Evolutionary conservation across 1,140 invertebrate genomes (phyloP), one percentile per base, ranked within the genome.

Genomic region (Lethocerus indicus): DNA sequence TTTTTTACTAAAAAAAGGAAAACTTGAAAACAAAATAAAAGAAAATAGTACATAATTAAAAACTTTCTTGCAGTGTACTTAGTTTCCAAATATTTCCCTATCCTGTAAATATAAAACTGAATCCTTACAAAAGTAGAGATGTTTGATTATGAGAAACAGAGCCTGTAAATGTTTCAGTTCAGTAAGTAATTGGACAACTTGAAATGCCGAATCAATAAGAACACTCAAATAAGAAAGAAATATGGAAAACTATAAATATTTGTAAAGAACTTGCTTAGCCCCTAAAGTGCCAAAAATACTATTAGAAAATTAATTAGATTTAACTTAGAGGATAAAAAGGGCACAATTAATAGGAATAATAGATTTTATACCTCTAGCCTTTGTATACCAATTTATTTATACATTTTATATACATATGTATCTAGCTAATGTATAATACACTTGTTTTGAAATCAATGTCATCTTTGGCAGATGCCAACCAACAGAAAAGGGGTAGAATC

Each of bases 301-400:
- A 36, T 48, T 36, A 26, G 23, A 20, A 36, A 48, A 21, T 37
- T 48, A 24, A 24, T 25, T 37, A 26, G 46, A 21, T 37, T 23
- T 20, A 5, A 16, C 7, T 18, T 41, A n/a, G n/a, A 48, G 46
- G 39, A 37, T 36, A 50, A 16, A 41, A 43, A 28, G 48, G 48
- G 48, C 48, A 50, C 48, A 50, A 50, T 50, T 27, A 42, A 42
- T 41, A 16, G 27, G 28, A 50, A 42, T 25, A 28, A 24, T 50
- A 50, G 48, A 42, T 50, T 50, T 50, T 50, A 32, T 50, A 50
- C 48, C 27, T 50, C 40, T 50, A 29, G 48, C 43, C 48, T 50
- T 50, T 42, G 27, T 50, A 40, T 41, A 50, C 35, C 27, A 29
- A 50, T 41, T 42, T 43, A 20, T 50, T 41, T 50, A 28, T 49